Base-by-base conservation (phyloP, 2,888 invertebrate genomes). In the Polietes domitor region DNA sequence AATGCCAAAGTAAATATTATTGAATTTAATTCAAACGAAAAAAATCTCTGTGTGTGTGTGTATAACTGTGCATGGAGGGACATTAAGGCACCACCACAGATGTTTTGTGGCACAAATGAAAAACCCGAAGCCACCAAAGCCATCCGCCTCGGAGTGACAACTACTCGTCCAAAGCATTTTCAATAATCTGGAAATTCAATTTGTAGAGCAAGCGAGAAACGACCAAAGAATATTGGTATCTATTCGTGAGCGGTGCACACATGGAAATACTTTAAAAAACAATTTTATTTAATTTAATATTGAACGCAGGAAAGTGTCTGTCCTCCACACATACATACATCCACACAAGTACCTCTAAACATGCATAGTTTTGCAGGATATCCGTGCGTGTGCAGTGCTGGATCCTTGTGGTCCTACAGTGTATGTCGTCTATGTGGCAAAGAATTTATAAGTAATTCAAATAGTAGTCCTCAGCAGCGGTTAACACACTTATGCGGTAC, bases 401-500 rank as follows among this genome's bases (percentile, higher is more conserved):
- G 47, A n/a, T 47, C 47, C 47, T 47, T 15, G 47, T 47, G 4
- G 15, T 47, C 7, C 37, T 7, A 7, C 12, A 37, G 12, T 37
- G 37, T 37, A 37, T 37, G 37, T 2, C 4, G 37, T 37, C 10
- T 47, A n/a, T 47, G n/a, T n/a, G 1, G 15, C 9, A 24, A 58
- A 58, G 58, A 58, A 58, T 58, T 58, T 58, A 26, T 58, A 15
- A 58, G 58, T 58, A 58, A 58, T 58, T 58, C 58, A 58, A 58
- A 15, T 58, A 47, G 15, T 47, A 47, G n/a, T 47, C n/a, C 47
- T 47, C n/a, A n/a, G 4, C 47, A 47, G n/a, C 47, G 47, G n/a
- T 58, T 24, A 58, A 15, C 26, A 24, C 58, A 58, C 26, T 58
- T 58, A 26, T 26, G 12, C 26, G 26, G 24, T 58, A 26, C 53